phyloP scores from a whole-genome alignment of 1,140 invertebrate species.

The Akabosia matsudoensis region DNA sequence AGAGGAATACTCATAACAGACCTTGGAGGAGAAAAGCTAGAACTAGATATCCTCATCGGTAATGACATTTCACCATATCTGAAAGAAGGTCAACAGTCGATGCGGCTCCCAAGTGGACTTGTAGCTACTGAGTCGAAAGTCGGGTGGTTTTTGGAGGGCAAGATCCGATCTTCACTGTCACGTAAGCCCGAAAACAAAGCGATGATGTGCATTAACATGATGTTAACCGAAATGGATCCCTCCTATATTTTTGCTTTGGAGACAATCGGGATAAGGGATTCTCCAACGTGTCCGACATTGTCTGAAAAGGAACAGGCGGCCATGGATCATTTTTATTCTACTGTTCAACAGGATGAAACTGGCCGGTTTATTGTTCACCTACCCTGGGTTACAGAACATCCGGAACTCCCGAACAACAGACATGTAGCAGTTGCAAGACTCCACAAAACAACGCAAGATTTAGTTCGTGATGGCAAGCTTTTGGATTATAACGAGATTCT shows the following conservation, averaged over 20 bases:
- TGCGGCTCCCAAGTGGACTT: neutral
- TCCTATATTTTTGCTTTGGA: neutral
- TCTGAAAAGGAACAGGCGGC: neutral
- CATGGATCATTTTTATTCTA: neutral
- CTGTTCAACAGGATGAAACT: neutral
- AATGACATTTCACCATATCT: neutral
- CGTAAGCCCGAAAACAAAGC: neutral
- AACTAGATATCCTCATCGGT: neutral
- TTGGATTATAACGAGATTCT: slow-evolving; percentile 33
- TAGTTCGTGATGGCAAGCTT: neutral
- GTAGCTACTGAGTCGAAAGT: neutral
- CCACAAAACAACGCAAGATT: neutral
- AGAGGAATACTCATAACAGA: neutral
- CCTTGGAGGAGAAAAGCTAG: neutral
- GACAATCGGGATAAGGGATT: neutral
- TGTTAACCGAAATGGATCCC: neutral
- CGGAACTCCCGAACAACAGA: neutral
- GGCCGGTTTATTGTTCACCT: neutral
- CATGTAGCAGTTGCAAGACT: neutral
- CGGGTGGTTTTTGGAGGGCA: neutral
- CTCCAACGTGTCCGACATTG: neutral
- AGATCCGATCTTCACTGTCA: neutral
- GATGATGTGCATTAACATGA: neutral
- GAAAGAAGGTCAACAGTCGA: neutral
- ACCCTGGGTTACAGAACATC: neutral